phyloP scores from a whole-genome alignment of 2,797 vertebrate genomes.

The Bucorvus abyssinicus region DNA sequence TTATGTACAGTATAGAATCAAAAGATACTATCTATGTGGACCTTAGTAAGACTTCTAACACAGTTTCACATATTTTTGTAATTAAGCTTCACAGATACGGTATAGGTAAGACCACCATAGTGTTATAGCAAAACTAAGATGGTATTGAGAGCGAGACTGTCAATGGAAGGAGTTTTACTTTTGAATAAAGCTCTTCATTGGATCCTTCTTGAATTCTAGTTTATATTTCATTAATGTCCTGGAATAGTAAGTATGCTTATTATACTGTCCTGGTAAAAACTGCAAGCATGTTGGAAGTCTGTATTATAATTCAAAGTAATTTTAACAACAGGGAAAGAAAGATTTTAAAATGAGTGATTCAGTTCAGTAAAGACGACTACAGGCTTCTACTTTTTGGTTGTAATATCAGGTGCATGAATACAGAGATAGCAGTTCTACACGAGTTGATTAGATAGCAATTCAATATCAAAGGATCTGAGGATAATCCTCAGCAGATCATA shows the following conservation, averaged over 20 bases:
- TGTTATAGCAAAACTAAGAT: background rate
- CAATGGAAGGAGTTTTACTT: background rate
- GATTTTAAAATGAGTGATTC: background rate
- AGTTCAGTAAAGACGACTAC: background rate
- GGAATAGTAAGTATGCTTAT: background rate
- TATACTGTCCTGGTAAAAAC: background rate
- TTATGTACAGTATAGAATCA: background rate
- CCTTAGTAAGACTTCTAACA: background rate
- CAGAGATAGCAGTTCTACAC: background rate
- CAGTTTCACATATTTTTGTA: background rate
- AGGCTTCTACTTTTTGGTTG: background rate
- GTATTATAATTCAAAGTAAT: background rate
- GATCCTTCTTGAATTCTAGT: background rate
- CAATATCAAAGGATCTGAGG: background rate
- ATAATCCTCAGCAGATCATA: constrained; percentile 13
- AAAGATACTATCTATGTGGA: background rate
- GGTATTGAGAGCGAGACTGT: background rate
- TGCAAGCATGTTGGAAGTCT: background rate
- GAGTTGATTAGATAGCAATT: background rate
- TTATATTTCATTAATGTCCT: background rate
- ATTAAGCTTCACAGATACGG: background rate
- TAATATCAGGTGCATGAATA: background rate
- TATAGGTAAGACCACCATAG: background rate
- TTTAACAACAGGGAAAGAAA: background rate
- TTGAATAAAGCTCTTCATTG: background rate